Percentiles rank a stretch among this genome's conserved stretches.
Evolutionary conservation across 2,888 invertebrate species (phyloP).

Genomic region (Drosophila seclusa): DNA sequence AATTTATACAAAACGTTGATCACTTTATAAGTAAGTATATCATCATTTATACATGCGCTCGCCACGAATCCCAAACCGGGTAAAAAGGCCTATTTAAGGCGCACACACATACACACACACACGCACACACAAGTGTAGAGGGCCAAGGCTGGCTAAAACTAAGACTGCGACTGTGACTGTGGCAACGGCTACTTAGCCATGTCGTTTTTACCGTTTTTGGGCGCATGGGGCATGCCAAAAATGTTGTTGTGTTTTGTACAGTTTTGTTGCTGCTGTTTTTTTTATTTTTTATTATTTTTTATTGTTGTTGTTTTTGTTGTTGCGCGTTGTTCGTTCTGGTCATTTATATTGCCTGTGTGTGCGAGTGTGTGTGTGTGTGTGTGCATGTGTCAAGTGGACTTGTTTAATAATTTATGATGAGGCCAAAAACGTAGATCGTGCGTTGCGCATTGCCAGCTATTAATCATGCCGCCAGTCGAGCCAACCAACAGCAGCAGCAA

Average conservation of each 20-base stretch:
- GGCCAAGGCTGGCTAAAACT: conserved; percentile 18
- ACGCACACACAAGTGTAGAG: neutral
- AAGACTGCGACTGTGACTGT: conserved; percentile 3
- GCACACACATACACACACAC: neutral
- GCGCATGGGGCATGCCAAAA: conserved; percentile 72
- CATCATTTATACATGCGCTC: conserved; percentile 67
- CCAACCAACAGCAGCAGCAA: conserved; percentile 31
- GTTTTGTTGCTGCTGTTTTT: conserved; percentile 58
- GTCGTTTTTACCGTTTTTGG: conserved; percentile 79
- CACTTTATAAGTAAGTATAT: conserved; percentile 75
- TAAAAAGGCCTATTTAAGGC: conserved; percentile 4
- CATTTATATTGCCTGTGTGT: conserved; percentile 64
- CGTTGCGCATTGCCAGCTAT: conserved; percentile 80
- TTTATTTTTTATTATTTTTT: conserved; percentile 9
- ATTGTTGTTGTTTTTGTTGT: conserved; percentile 24
- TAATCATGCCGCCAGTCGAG: conserved; percentile 68
- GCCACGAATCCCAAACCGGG: conserved; percentile 2
- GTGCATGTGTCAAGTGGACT: conserved; percentile 78
- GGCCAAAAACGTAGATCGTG: conserved; percentile 80
- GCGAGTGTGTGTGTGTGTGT: conserved; percentile 36
- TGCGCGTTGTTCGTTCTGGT: conserved; percentile 64
- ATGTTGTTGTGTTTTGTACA: conserved; percentile 69
- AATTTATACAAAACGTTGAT: conserved; percentile 68
- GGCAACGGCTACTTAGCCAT: conserved; percentile 56
- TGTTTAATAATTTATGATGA: conserved; percentile 79